phyloP scores from a whole-genome alignment of 2,888 invertebrate genomes.

The Arctia plantaginis region DNA sequence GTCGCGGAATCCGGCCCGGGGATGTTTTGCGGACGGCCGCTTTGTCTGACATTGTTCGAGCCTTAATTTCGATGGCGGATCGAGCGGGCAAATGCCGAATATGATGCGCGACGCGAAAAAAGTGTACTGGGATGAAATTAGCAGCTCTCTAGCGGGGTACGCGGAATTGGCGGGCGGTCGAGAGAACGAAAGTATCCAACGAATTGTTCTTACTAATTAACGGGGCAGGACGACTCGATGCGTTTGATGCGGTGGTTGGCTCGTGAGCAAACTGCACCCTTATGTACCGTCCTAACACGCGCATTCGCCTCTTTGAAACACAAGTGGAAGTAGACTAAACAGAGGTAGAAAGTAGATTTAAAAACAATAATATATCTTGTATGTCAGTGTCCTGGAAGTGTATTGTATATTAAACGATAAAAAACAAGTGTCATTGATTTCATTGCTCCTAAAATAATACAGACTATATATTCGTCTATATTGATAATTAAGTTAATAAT shows the following conservation, averaged over 20 bases:
- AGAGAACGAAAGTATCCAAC: constrained; percentile 78
- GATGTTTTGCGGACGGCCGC: constrained; percentile 86
- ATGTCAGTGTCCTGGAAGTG: constrained; percentile 29
- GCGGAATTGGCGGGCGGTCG: constrained; percentile 86
- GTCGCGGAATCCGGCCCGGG: constrained; percentile 82
- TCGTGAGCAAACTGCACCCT: constrained; percentile 49
- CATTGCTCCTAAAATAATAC: neutral
- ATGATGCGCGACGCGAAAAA: constrained; percentile 85
- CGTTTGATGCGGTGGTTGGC: constrained; percentile 56
- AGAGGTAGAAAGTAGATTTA: constrained; percentile 49
- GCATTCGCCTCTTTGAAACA: constrained; percentile 45
- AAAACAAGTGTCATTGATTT: too few relatives aligned
- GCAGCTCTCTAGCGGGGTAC: constrained; percentile 85
- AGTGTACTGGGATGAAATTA: constrained; percentile 84
- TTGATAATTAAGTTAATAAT: neutral
- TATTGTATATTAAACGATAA: neutral
- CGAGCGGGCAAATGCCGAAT: constrained; percentile 86
- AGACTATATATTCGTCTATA: neutral
- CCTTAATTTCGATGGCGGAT: constrained; percentile 86
- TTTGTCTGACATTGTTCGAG: constrained; percentile 86
- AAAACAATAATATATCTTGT: constrained; percentile 45
- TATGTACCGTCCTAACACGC: constrained; percentile 46
- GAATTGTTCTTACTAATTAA: constrained; percentile 86
- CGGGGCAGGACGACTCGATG: constrained; percentile 78
- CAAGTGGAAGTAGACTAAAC: constrained; percentile 28